phyloP scores from a whole-genome alignment of 1,140 invertebrate genomes.

The Conus ventricosus region DNA sequence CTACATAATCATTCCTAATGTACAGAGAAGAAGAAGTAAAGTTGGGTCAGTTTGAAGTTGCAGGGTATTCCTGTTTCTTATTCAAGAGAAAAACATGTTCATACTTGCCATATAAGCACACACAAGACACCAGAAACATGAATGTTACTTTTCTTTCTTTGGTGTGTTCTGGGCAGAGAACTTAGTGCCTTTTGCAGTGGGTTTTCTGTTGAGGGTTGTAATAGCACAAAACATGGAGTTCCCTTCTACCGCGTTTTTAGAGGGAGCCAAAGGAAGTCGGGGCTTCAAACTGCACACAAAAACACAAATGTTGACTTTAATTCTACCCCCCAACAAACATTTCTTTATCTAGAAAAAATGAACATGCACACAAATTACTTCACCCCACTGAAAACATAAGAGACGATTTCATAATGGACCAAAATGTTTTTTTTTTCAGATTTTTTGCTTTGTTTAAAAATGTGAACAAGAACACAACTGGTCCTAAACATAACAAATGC shows the following conservation, averaged over 20 bases:
- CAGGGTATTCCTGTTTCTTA: no score
- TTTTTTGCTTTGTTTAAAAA: no score
- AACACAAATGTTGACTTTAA: neutral
- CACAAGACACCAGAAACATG: no score
- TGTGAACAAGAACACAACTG: no score
- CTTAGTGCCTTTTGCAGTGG: conserved; percentile 95
- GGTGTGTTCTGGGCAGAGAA: conserved; percentile 97
- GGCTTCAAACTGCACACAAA: conserved; percentile 87
- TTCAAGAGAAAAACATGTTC: no score
- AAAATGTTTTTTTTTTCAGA: no score
- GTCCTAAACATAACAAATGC: no score
- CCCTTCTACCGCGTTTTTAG: conserved; percentile 94
- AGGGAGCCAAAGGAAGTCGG: conserved; percentile 97
- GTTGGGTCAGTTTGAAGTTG: no score
- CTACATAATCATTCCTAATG: no score
- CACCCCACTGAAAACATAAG: neutral
- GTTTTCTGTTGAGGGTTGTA: conserved; percentile 92
- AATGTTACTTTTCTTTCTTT: conserved; percentile 91
- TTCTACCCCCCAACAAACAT: neutral
- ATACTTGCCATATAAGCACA: no score
- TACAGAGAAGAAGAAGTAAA: no score
- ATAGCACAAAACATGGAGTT: conserved; percentile 97
- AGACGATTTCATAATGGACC: neutral
- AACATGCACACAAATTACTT: neutral
- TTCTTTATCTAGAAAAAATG: no score